Conservation (phyloP, 1,140 invertebrate species). For the Planococcus citri region DNA sequence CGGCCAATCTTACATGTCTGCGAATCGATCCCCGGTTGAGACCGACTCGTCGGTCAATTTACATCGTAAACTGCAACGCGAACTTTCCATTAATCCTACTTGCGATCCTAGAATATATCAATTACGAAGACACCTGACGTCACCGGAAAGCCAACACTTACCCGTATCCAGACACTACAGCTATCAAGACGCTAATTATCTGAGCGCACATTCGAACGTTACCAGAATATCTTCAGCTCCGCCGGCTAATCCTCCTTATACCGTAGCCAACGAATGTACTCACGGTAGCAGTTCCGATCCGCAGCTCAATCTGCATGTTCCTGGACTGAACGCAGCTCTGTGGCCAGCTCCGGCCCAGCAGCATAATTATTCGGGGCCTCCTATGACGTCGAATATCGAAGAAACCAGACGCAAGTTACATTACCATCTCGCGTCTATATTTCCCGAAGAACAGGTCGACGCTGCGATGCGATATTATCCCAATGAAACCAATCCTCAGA, state of each 20-base stretch:
- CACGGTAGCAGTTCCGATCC: slow-evolving; percentile 29
- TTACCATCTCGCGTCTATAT: slow-evolving; percentile 73
- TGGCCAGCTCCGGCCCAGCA: slow-evolving; percentile 10
- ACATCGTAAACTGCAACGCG: slow-evolving; percentile 65
- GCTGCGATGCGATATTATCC: slow-evolving; percentile 73
- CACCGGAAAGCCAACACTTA: slow-evolving; percentile 30
- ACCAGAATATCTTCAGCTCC: slow-evolving; percentile 68
- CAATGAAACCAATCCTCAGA: slow-evolving; percentile 73
- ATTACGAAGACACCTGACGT: slow-evolving; percentile 31
- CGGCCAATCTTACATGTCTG: background rate
- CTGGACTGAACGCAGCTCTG: background rate
- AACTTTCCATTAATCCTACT: slow-evolving; percentile 64
- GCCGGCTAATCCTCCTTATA: slow-evolving; percentile 45
- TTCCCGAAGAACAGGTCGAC: slow-evolving; percentile 75
- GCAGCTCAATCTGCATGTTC: slow-evolving; percentile 22
- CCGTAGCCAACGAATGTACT: slow-evolving; percentile 22
- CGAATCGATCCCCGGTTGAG: slow-evolving; percentile 26
- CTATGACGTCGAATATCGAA: slow-evolving; percentile 25
- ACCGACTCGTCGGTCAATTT: slow-evolving; percentile 31
- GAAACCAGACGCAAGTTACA: slow-evolving; percentile 61
- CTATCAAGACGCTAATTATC: slow-evolving; percentile 24
- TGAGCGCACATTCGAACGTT: slow-evolving; percentile 35
- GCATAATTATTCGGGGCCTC: slow-evolving; percentile 22
- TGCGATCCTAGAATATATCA: slow-evolving; percentile 56
- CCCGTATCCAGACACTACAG: slow-evolving; percentile 29